Evolutionary conservation across 2,797 vertebrate genomes (phyloP).

Genomic region (Enteromius thamalakanensis): DNA sequence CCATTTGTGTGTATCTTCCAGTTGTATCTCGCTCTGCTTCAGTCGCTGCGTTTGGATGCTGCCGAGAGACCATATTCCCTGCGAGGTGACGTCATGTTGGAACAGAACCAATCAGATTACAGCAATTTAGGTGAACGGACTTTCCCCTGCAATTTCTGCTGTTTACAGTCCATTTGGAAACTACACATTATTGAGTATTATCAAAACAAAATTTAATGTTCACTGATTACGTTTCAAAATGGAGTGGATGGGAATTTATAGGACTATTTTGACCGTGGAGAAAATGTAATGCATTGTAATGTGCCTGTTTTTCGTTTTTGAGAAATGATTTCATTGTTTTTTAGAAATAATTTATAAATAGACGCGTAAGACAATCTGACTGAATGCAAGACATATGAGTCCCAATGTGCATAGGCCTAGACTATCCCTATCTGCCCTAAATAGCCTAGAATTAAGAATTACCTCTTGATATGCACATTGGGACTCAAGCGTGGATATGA

Average conservation of each 20-base stretch:
- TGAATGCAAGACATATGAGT: background rate
- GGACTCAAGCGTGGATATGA: background rate
- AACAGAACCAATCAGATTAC: conserved; percentile 75
- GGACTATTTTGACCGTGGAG: background rate
- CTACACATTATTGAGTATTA: conserved; percentile 1
- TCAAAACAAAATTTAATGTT: background rate
- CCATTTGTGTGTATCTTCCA: conserved; percentile 22
- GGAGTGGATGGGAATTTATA: background rate
- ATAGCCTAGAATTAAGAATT: no score
- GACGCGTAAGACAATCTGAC: background rate
- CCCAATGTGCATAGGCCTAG: no score
- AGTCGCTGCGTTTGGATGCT: conserved; percentile 78
- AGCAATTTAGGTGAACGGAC: conserved; percentile 16
- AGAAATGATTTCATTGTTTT: background rate
- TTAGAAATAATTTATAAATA: background rate
- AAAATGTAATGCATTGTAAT: background rate
- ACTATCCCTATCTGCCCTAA: no score
- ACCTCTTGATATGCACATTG: no score
- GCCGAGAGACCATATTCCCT: conserved; percentile 76
- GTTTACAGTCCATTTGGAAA: background rate
- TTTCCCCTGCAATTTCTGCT: conserved; percentile 8
- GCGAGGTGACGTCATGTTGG: conserved; percentile 77
- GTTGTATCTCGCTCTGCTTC: conserved; percentile 54
- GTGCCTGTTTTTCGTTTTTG: background rate
- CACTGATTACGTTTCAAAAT: background rate